Evolutionary conservation across 1,140 invertebrate species (phyloP).

Genomic region (Triops cancriformis): DNA sequence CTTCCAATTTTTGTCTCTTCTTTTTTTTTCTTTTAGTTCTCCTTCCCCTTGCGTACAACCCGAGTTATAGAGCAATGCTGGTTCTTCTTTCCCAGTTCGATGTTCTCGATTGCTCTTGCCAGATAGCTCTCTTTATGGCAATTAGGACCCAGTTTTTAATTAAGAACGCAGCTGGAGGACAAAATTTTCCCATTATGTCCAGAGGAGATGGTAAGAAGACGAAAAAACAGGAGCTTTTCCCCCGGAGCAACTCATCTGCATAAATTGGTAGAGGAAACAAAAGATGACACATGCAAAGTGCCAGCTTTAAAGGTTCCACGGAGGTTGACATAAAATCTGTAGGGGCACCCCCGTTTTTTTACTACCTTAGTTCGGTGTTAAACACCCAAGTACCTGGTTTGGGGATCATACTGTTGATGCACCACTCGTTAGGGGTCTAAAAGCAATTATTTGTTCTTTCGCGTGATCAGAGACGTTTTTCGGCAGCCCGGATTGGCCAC

Average conservation of each 20-base stretch:
- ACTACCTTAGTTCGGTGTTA: not conserved
- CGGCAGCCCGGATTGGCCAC: no score
- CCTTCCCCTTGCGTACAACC: no score
- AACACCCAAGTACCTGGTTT: not conserved
- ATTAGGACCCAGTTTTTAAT: conserved; percentile 14
- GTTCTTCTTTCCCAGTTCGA: not conserved
- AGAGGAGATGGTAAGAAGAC: not conserved
- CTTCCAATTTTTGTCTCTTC: no score
- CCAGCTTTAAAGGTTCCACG: not conserved
- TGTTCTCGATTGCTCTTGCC: not conserved
- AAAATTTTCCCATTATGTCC: not conserved
- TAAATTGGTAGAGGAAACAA: conserved; percentile 3
- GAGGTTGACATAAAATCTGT: not conserved
- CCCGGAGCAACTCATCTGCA: not conserved
- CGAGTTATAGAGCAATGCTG: not conserved
- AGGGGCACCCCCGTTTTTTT: not conserved
- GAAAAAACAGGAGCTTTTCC: not conserved
- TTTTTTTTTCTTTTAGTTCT: no score
- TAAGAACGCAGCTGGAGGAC: conserved; percentile 8
- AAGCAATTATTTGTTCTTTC: no score
- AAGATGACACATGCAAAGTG: not conserved
- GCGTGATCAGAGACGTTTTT: no score
- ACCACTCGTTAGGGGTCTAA: no score
- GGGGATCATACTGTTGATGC: not conserved
- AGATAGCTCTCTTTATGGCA: conserved; percentile 10